Evolutionary conservation across 1,140 invertebrate species (phyloP).

Genomic region (Callitettix versicolor): DNA sequence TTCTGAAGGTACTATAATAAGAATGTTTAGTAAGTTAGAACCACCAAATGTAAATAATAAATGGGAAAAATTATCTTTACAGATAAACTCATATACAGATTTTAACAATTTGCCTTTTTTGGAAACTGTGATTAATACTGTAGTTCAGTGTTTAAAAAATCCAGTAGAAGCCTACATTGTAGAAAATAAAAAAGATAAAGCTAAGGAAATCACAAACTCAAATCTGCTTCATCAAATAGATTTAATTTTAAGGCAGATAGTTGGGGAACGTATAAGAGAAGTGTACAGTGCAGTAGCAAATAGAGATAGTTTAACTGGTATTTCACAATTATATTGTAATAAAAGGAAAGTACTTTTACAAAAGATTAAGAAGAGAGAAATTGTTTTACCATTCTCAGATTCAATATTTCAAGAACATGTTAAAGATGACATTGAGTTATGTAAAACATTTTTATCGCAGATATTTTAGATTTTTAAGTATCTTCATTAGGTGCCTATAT

Average conservation of each 20-base stretch:
- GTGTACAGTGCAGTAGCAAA: neutral
- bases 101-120: neutral
- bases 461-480: too few relatives aligned
- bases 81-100: neutral
- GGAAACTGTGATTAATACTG: neutral
- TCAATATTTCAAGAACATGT: too few relatives aligned
- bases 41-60: constrained; percentile 11
- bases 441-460: too few relatives aligned
- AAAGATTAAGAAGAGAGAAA: neutral
- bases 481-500: too few relatives aligned
- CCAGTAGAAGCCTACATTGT: neutral
- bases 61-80: constrained; percentile 17
- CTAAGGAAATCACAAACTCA: neutral
- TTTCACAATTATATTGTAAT: neutral
- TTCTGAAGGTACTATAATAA: constrained; percentile 9
- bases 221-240: constrained; percentile 10
- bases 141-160: neutral
- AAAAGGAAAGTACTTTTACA: neutral
- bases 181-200: neutral
- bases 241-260: neutral
- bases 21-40: constrained; percentile 19
- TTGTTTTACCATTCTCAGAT: neutral
- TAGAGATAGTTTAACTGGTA: neutral
- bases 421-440: too few relatives aligned
- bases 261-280: neutral